These are phyloP conservation scores for Augiades crinisus DNA, from an alignment of 2,888 invertebrate genomes.

Conservation along the genomic window DNA sequence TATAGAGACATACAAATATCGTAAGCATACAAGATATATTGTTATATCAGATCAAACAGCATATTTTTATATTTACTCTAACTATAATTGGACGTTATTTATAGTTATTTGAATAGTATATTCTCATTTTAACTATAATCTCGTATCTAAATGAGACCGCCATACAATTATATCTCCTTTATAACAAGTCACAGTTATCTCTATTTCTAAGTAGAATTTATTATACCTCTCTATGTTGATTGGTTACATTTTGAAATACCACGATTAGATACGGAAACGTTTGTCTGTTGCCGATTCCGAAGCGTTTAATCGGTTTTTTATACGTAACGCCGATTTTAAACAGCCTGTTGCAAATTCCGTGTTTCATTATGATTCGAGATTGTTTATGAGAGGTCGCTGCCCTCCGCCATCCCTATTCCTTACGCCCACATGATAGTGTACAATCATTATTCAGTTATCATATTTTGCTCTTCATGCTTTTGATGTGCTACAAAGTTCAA, in stretches of 20 bases:
- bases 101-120: conserved; percentile 13
- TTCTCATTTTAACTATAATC: conserved; percentile 17
- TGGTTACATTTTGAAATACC: conserved; percentile 21
- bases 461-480: conserved; percentile 12
- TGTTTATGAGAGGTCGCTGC: conserved; percentile 21
- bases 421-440: conserved; percentile 16
- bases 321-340: conserved; percentile 6
- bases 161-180: conserved; percentile 14
- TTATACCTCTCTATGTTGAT: conserved; percentile 17
- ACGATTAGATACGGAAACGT: conserved; percentile 24
- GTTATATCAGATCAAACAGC: no score
- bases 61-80: not conserved
- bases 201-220: conserved; percentile 20
- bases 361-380: conserved; percentile 14
- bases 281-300: conserved; percentile 15
- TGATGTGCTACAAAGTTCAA: conserved; percentile 6
- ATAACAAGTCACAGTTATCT: conserved; percentile 18
- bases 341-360: conserved; percentile 13
- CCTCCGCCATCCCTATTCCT: conserved; percentile 4
- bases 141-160: conserved; percentile 15
- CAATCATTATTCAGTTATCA: conserved; percentile 7
- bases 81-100: conserved; percentile 1
- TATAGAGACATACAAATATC: no score
- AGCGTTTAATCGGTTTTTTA: conserved; percentile 18
- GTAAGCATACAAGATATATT: no score